phyloP scores from a whole-genome alignment of 2,113 vertebrate genomes.

The Muntiacus muntjak region DNA sequence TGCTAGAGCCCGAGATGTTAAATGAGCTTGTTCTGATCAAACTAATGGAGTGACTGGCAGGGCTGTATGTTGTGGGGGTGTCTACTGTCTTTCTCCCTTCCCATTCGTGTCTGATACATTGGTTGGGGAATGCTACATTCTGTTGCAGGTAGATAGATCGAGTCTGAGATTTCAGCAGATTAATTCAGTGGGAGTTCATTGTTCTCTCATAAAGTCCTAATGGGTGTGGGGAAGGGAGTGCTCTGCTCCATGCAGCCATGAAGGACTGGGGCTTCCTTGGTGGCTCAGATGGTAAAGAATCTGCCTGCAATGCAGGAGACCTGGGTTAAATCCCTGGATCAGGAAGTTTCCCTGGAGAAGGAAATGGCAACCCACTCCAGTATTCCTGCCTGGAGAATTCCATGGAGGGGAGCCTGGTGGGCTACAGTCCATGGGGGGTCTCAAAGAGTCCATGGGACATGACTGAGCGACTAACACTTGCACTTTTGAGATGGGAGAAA shows the following conservation, averaged over 20 bases:
- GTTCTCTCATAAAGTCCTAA: background rate
- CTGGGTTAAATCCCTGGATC: background rate
- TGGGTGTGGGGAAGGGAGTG: background rate
- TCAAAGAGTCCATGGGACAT: background rate
- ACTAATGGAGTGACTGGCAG: background rate
- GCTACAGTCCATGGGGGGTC: background rate
- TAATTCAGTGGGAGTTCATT: background rate
- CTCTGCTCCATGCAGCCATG: background rate
- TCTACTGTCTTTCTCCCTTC: background rate
- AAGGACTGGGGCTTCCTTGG: background rate
- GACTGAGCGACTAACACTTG: background rate
- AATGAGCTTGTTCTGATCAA: background rate
- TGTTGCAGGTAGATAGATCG: background rate
- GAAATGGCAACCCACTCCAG: background rate
- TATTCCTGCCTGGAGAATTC: background rate
- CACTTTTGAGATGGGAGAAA: background rate
- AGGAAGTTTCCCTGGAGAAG: background rate
- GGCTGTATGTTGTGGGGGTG: background rate
- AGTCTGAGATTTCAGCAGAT: background rate
- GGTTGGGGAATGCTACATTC: background rate
- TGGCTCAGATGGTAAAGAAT: background rate
- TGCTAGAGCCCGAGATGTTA: background rate
- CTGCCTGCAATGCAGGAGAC: background rate
- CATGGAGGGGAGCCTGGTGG: background rate
- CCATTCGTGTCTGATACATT: accelerated